These are phyloP conservation scores for Heterohyrax brucei DNA, from an alignment of 2,797 vertebrate genomes.

Conservation along the genomic window DNA sequence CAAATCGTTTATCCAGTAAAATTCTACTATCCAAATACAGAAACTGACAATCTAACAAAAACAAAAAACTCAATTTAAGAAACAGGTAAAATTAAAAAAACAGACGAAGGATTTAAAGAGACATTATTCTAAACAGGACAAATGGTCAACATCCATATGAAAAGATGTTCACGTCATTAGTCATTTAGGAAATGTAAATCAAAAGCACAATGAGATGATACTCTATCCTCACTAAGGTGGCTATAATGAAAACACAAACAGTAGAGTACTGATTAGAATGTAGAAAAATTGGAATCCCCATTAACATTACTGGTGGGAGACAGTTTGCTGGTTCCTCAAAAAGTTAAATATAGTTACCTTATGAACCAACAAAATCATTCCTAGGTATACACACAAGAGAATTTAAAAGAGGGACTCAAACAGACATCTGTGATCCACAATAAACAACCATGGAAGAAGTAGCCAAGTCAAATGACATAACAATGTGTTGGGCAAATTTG, in stretches of 20 bases:
- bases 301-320: not conserved
- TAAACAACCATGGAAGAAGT: no score
- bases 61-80: conserved; percentile 45
- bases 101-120: not conserved
- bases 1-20: not conserved
- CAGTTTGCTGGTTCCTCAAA: conserved; percentile 47
- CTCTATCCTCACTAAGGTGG: not conserved
- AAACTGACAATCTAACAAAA: conserved; percentile 48
- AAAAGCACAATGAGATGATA: conserved; percentile 16
- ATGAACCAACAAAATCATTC: conserved; percentile 67
- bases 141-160: conserved; percentile 8
- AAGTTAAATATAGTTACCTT: conserved; percentile 34
- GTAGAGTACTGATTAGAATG: not conserved
- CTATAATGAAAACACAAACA: not conserved
- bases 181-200: conserved; percentile 32
- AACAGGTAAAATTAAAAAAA: not conserved
- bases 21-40: conserved; percentile 21
- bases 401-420: conserved; percentile 50
- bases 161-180: not conserved
- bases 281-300: not conserved
- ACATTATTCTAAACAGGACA: conserved; percentile 53
- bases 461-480: no score
- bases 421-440: not conserved
- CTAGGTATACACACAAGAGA: conserved; percentile 24
- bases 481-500: no score